A percentile compares a stretch with the other conserved stretches of the same genome.
These are phyloP conservation scores for Tetragnatha versicolor DNA, from an alignment of 1,140 invertebrate species.

Conservation along the genomic window DNA sequence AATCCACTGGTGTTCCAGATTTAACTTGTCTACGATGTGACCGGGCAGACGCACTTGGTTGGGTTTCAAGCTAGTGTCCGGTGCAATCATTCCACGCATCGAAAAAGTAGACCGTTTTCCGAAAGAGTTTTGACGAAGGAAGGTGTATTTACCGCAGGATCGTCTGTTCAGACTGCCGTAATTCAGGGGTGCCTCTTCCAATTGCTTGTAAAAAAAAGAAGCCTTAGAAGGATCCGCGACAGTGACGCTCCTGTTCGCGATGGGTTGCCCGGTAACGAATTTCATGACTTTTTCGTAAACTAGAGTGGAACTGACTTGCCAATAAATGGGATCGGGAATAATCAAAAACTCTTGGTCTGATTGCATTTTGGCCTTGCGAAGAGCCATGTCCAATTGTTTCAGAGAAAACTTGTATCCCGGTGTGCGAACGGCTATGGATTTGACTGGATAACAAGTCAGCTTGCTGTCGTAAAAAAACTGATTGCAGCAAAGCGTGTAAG, in stretches of 20 bases:
- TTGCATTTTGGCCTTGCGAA: not conserved
- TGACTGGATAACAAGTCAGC: not conserved
- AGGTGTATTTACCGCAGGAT: conserved; percentile 21
- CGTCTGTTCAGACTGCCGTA: not conserved
- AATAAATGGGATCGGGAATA: conserved; percentile 31
- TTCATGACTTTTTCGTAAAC: conserved; percentile 24
- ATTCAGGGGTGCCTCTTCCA: conserved; percentile 11
- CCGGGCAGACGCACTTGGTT: conserved; percentile 8
- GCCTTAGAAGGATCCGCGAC: not conserved
- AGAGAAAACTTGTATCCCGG: not conserved
- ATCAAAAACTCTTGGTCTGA: conserved; percentile 17
- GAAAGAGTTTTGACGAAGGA: conserved; percentile 27
- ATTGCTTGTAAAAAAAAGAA: conserved; percentile 23
- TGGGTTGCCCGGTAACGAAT: not conserved
- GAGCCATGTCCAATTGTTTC: not conserved
- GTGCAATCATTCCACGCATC: conserved; percentile 32
- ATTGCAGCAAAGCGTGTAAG: not conserved
- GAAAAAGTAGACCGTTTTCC: conserved; percentile 20
- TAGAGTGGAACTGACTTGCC: conserved; percentile 20
- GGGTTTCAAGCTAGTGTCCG: not conserved
- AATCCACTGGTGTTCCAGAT: not conserved
- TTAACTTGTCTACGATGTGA: not conserved
- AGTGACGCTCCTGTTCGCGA: not conserved
- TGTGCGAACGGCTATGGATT: conserved; percentile 14
- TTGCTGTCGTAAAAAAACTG: conserved; percentile 19